phyloP scores from a whole-genome alignment of 23 tunicate species.

The Trididemnum miniatum region DNA sequence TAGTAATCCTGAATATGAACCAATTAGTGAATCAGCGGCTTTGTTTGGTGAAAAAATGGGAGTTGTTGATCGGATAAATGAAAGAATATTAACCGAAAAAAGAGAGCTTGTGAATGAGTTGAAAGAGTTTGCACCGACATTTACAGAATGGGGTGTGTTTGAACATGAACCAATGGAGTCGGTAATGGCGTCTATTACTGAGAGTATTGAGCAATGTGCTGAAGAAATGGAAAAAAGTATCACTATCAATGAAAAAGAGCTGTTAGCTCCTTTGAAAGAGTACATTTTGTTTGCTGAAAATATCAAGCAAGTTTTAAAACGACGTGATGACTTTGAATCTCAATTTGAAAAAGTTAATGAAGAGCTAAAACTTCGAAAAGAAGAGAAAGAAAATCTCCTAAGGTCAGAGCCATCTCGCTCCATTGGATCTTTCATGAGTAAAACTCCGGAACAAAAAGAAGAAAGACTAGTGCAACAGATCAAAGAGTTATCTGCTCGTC shows the following conservation, averaged over 20 bases:
- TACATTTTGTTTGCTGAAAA: slow-evolving; percentile 70
- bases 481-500: slow-evolving; percentile 54
- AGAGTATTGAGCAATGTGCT: slow-evolving; percentile 55
- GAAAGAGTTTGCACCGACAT: slow-evolving; percentile 76
- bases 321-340: slow-evolving; percentile 59
- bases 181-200: slow-evolving; percentile 60
- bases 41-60: slow-evolving; percentile 76
- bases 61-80: slow-evolving; percentile 65
- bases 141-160: slow-evolving; percentile 57
- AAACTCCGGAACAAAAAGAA: slow-evolving; percentile 75
- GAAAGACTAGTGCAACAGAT: slow-evolving; percentile 63
- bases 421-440: slow-evolving; percentile 81
- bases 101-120: slow-evolving; percentile 67
- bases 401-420: slow-evolving; percentile 79
- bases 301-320: slow-evolving; percentile 64
- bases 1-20: slow-evolving; percentile 64
- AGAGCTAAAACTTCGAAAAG: slow-evolving; percentile 53
- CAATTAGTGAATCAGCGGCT: slow-evolving; percentile 37
- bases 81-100: slow-evolving; percentile 64
- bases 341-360: slow-evolving; percentile 49
- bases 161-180: slow-evolving; percentile 68
- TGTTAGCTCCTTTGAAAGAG: slow-evolving; percentile 76
- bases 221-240: slow-evolving; percentile 50
- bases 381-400: slow-evolving; percentile 69
- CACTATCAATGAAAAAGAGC: slow-evolving; percentile 34